Evolutionary conservation across 2,888 invertebrate species (phyloP), one percentile per base, ranked within the genome.

Genomic region (Erynnis tages): DNA sequence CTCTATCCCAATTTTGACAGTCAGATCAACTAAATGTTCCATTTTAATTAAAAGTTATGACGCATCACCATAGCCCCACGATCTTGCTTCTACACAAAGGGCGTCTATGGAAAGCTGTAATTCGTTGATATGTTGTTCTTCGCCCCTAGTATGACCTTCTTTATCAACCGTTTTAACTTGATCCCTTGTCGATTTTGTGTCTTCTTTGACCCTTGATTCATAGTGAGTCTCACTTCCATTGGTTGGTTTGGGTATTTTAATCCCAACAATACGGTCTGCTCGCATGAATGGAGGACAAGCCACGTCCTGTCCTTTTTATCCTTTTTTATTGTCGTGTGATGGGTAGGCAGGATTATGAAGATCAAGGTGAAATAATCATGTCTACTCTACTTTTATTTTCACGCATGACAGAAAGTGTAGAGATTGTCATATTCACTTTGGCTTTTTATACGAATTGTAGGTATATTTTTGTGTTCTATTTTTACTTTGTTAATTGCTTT

Each of bases 21-120:
- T 70, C 65, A 72, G 75, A 76, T 73, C 64, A 66, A 66, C 72
- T 73, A 76, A 83, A 81, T 76, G 81, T 73, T 71, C 79, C 73
- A 69, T 79, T 83, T 81, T 82, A 86, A 89, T 89, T 85, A 85
- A 87, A 87, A 87, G 70, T 81, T 85, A 84, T 87, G 86, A 87
- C 81, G 77, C 82, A 75, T 79, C 79, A 73, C 64, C 67, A 59
- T 72, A 71, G 66, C 76, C 79, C 77, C 72, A 52, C 52, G 48
- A 23, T 69, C 69, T 63, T 63, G 69, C 66, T 62, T 61, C 60
- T 65, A 69, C 67, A 75, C 69, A 75, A 71, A 67, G 53, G 48
- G 29, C 48, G 56, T 65, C 69, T 69, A 73, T 75, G 69, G 71
- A 71, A 65, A 60, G 64, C 63, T 62, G 62, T 71, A 69, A 77